phyloP scores from a whole-genome alignment of 2,888 invertebrate species.

The Sminthurinus aureus region DNA sequence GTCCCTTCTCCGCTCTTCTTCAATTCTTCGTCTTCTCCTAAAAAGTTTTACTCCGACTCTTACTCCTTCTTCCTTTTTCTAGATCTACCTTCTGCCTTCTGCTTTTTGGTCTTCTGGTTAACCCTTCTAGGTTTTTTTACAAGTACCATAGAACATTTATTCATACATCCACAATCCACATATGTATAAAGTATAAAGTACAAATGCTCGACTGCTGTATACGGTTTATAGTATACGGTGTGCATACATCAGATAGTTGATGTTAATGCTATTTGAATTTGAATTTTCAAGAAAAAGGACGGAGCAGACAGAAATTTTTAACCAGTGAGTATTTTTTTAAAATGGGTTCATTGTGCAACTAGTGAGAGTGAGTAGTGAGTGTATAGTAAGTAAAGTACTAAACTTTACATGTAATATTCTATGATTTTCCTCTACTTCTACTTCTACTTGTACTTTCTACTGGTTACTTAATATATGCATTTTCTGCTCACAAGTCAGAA shows the following conservation, averaged over 20 bases:
- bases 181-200: no score
- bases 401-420: background rate
- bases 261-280: background rate
- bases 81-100: background rate
- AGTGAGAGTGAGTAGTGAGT: no score
- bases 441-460: no score
- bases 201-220: no score
- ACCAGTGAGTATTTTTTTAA: background rate
- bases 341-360: no score
- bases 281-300: background rate
- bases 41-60: background rate
- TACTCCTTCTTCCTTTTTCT: background rate
- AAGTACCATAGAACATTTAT: no score
- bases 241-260: background rate
- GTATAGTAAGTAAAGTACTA: background rate
- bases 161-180: no score
- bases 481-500: no score
- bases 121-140: no score
- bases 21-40: background rate
- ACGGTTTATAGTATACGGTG: background rate
- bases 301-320: background rate
- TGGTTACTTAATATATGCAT: no score
- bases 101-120: no score
- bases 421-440: background rate
- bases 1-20: conserved; percentile 5